Evolutionary conservation across 2,888 invertebrate genomes (phyloP).

Genomic region (Idaea aversata): DNA sequence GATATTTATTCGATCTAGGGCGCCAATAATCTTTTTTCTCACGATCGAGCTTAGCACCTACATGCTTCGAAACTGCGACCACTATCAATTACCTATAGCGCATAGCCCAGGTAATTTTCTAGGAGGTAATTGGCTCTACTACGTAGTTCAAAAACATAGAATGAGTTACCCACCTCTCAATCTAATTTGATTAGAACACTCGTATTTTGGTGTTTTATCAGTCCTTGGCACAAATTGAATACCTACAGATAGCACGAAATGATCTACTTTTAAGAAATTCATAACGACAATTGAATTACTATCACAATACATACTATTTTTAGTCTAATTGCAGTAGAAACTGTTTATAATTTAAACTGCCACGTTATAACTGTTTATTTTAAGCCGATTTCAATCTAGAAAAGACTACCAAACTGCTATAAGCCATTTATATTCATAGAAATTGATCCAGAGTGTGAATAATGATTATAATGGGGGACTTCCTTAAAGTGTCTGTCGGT

Average conservation of each 20-base stretch:
- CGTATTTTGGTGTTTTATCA: conserved; percentile 25
- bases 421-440: conserved; percentile 42
- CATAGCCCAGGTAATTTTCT: no score
- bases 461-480: conserved; percentile 67
- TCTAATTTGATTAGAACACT: neutral
- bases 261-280: conserved; percentile 23
- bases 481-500: conserved; percentile 51
- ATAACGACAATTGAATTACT: conserved; percentile 9
- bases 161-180: neutral
- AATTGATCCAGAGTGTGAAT: conserved; percentile 49
- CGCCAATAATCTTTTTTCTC: no score
- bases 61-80: no score
- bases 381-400: neutral
- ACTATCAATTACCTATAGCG: no score
- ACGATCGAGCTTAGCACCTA: no score
- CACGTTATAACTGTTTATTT: neutral
- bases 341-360: neutral
- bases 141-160: neutral
- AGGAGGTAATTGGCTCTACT: no score
- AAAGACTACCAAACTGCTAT: conserved; percentile 6
- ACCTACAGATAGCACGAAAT: conserved; percentile 26
- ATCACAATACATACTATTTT: neutral
- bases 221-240: conserved; percentile 41
- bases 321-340: neutral
- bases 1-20: no score